Evolutionary conservation across 35 echinoderm and acorn worm genomes (phyloP).

Genomic region (Holothuria glaberrima): DNA sequence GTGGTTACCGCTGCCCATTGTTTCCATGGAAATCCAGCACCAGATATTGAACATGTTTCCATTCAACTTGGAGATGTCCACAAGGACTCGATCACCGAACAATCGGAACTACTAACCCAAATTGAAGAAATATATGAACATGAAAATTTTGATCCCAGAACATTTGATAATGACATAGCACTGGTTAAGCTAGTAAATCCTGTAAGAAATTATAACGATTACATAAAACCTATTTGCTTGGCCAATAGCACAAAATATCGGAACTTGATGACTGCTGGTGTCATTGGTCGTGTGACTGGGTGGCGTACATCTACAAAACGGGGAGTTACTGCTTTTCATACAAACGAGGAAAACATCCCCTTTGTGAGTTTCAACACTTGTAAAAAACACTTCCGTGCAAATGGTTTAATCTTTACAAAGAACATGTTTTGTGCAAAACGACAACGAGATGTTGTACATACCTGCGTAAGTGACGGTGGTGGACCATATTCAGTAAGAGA

Average conservation of each 20-base stretch:
- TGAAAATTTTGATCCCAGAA: conserved; percentile 48
- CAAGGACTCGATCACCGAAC: conserved; percentile 43
- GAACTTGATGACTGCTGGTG: neutral
- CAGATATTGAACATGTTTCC: neutral
- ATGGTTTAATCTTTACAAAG: neutral
- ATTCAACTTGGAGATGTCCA: conserved; percentile 78
- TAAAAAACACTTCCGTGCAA: neutral
- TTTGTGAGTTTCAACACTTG: conserved; percentile 54
- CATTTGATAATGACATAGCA: conserved; percentile 76
- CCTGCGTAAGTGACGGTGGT: conserved; percentile 53
- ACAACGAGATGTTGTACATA: neutral
- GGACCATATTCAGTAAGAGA: conserved; percentile 10
- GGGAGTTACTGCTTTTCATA: conserved; percentile 58
- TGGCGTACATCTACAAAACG: conserved; percentile 70
- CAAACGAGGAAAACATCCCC: conserved; percentile 71
- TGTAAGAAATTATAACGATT: conserved; percentile 66
- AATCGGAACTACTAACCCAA: conserved; percentile 26
- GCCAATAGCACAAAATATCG: conserved; percentile 35
- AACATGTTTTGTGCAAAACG: conserved; percentile 62
- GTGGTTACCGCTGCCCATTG: conserved; percentile 26
- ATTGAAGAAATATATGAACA: conserved; percentile 60
- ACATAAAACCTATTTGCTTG: conserved; percentile 79
- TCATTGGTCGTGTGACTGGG: conserved; percentile 60
- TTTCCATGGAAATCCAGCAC: neutral
- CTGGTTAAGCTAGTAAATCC: conserved; percentile 69